Base-by-base conservation (phyloP, 2,888 invertebrate species). In the Standfussiana lucernea region DNA sequence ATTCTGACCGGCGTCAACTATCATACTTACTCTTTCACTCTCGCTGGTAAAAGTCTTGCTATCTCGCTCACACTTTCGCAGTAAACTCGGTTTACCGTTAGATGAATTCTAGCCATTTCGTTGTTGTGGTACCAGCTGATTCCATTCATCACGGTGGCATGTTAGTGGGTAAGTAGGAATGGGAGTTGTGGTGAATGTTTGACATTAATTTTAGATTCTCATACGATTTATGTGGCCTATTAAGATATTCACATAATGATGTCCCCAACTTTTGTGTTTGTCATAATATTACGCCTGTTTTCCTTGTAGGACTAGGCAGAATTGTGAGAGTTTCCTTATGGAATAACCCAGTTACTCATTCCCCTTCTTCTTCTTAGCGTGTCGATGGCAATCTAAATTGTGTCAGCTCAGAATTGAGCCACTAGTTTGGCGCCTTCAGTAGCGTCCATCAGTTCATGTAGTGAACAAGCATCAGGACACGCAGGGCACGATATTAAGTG, bases 51-150 rank as follows among this genome's bases (percentile, higher is more conserved):
- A 32, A n/a, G 37, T 28, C 2, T 28, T n/a, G 45, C 53, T 67
- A 3, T 73, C 75, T 66, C 73, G 50, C n/a, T 77, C 56, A 21
- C 70, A 42, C 69, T n/a, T 77, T 73, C 70, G 85, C 76, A 24
- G 84, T 85, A 77, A 77, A 72, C 40, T 15, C 18, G 7, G 72
- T 75, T 69, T 74, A 86, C 85, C 77, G 85, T 85, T 85, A 84
- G 21, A 4, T 65, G 73, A 53, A 74, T 80, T 86, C 84, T 86
- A 71, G 77, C 81, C 70, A 73, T 84, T 83, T 56, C 72, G 66
- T 70, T 72, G 62, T 78, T 75, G 65, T 69, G 50, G 53, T 62
- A 45, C 53, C 82, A 85, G 82, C 82, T 82, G 82, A 82, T 85
- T 72, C 61, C 37, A 85, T 85, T 75, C 64, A 80, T 67, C n/a